Base-by-base conservation (phyloP, 2,888 invertebrate species). In the Erebia epiphron region DNA sequence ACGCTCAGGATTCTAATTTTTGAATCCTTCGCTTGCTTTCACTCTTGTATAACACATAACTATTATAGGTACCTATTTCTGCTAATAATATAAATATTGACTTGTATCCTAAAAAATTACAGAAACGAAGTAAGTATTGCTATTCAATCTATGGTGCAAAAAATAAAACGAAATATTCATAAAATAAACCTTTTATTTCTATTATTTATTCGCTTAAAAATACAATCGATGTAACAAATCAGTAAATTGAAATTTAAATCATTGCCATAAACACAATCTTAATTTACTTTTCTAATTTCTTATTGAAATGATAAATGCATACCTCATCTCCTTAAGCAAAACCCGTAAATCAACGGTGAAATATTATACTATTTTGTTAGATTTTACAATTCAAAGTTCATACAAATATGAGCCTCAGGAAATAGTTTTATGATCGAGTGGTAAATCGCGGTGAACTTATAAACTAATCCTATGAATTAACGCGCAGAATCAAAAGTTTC, bases 151-250 rank as follows among this genome's bases (percentile, higher is more conserved):
- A 7, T 35, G 35, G 35, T 35, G 35, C 35, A 35, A 26, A 56
- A 60, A 68, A 74, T 71, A 69, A 78, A 79, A 80, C 79, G 78
- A 74, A 75, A 58, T 64, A 21, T 76, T 85, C 85, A 85, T 82
- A 92, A 91, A 92, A 92, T 91, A 91, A 88, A 87, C 82, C 86
- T 80, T 84, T 86, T 86, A 83, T 84, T 87, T 82, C 80, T 85
- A 82, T 85, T 84, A 80, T 78, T 82, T 86, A 86, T 85, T 79
- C 78, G 82, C 88, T 90, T 91, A 89, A 84, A 86, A 86, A 86
- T 89, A 90, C 79, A 58, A 88, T 90, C 84, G 85, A 89, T 90
- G 88, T 90, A 89, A 91, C 87, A 89, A 88, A 87, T 83, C 83
- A 84, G 82, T 81, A 82, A 83, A 67, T 49, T 62, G 84, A 86